Conservation (phyloP, 2,113 vertebrate genomes). For the Fukomys damarensis region DNA sequence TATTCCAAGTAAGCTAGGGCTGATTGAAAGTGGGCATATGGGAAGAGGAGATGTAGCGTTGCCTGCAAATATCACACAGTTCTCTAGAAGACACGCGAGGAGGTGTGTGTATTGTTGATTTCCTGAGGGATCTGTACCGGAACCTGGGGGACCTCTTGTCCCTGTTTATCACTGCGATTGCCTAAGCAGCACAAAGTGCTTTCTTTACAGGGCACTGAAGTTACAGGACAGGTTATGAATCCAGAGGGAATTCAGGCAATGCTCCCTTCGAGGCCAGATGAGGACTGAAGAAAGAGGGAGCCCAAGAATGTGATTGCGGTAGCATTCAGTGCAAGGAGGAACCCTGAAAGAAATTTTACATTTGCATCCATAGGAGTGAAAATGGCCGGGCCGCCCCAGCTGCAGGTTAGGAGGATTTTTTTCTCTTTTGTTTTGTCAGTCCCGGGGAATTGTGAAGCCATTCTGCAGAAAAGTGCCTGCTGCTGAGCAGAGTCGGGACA, state of each 20-base stretch:
- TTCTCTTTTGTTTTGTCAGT: background rate
- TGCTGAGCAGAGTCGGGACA: background rate
- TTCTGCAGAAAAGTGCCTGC: background rate
- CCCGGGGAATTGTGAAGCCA: background rate
- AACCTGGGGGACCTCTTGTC: background rate
- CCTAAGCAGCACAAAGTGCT: background rate
- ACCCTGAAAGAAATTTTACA: background rate
- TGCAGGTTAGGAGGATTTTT: background rate
- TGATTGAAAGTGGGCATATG: background rate
- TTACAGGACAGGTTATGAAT: background rate
- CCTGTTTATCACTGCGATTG: background rate
- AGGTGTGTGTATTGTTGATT: too few species aligned
- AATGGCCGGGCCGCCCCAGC: background rate
- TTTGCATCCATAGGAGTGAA: background rate
- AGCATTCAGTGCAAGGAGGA: background rate
- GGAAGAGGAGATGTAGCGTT: too few species aligned
- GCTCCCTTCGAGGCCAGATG: too few species aligned
- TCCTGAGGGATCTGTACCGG: background rate
- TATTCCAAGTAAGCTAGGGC: background rate
- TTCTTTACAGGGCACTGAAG: background rate
- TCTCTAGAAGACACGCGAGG: background rate
- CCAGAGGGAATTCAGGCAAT: background rate
- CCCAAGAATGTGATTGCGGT: too few species aligned
- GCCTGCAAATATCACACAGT: background rate
- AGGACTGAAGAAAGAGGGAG: background rate